Percentiles rank a stretch among this genome's conserved stretches.
Evolutionary conservation across 2,113 vertebrate species (phyloP).

Genomic region (Stegostoma tigrinum): DNA sequence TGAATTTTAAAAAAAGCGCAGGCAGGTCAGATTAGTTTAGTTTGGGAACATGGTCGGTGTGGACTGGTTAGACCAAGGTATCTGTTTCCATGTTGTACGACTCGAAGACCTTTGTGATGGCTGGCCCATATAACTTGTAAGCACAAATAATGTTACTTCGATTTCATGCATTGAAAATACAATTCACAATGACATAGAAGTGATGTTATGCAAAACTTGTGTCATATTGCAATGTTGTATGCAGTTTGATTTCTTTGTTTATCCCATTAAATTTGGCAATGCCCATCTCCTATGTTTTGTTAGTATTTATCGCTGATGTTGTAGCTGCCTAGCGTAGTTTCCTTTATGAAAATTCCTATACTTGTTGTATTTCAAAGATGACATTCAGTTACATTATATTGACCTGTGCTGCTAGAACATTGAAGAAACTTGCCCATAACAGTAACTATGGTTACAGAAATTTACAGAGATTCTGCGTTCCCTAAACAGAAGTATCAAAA

Average conservation of each 20-base stretch:
- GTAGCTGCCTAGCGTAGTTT: not conserved
- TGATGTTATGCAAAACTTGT: not conserved
- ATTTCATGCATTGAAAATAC: not conserved
- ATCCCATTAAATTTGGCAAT: not conserved
- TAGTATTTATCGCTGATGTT: not conserved
- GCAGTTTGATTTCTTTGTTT: not conserved
- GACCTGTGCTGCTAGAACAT: not conserved
- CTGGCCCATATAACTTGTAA: too few relatives aligned
- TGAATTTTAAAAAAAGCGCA: too few relatives aligned
- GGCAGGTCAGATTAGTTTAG: too few relatives aligned
- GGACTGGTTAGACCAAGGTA: too few relatives aligned
- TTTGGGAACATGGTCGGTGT: too few relatives aligned
- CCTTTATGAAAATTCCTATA: not conserved
- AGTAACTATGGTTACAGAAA: not conserved
- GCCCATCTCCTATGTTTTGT: not conserved
- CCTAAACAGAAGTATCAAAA: not conserved
- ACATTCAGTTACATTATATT: not conserved
- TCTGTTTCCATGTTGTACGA: too few relatives aligned
- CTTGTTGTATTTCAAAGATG: not conserved
- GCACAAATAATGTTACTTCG: too few relatives aligned
- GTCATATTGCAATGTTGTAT: not conserved
- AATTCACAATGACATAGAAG: not conserved
- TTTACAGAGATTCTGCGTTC: not conserved
- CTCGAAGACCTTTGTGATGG: too few relatives aligned
- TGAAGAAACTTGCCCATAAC: not conserved